These are phyloP conservation scores for Martes martes DNA, from an alignment of 2,113 vertebrate species.

Conservation along the genomic window DNA sequence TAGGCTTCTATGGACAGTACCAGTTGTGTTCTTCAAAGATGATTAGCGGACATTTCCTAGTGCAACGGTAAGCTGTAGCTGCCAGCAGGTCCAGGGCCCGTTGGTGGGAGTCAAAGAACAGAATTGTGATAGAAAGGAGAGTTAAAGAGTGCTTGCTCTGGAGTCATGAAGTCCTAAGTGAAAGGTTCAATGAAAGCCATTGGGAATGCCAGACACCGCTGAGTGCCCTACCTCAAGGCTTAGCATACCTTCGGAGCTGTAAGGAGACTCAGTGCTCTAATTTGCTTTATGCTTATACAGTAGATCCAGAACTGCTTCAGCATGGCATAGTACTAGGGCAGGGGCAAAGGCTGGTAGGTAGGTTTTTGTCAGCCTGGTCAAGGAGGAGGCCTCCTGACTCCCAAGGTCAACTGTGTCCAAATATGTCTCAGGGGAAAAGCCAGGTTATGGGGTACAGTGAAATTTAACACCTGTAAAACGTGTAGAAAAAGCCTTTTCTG, in stretches of 20 bases:
- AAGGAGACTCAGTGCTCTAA: not conserved
- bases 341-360: not conserved
- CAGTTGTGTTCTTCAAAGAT: not conserved
- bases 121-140: not conserved
- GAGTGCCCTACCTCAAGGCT: not conserved
- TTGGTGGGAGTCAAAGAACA: not conserved
- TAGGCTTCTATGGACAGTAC: not conserved
- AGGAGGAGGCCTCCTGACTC: not conserved
- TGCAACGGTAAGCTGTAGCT: not conserved
- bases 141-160: not conserved
- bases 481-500: not conserved
- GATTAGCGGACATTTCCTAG: not conserved
- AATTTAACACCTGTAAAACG: not conserved
- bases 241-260: not conserved
- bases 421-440: not conserved
- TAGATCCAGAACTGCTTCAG: not conserved
- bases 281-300: not conserved
- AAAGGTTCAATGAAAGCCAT: not conserved
- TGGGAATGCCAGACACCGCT: not conserved
- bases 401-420: not conserved
- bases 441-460: not conserved
- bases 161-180: not conserved
- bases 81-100: not conserved
- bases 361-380: not conserved
- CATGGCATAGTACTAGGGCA: not conserved